A percentile compares a stretch with the other conserved stretches of the same genome.
Conservation (phyloP, 2,797 vertebrate genomes). For the Pangasius djambal region DNA sequence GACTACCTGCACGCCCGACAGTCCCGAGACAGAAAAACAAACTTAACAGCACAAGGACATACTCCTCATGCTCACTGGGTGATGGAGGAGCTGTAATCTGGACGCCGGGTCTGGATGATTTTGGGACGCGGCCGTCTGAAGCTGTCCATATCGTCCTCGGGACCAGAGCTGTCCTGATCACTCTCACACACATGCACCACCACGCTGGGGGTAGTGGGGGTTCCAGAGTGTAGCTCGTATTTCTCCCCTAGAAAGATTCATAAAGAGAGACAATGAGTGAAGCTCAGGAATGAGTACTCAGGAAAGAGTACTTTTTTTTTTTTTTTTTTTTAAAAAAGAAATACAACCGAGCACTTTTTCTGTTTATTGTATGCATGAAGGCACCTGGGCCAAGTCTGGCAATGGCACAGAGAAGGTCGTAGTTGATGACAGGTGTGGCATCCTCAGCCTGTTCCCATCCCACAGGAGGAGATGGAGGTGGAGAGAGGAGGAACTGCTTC, state of each 20-base stretch:
- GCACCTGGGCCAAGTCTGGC: conserved; percentile 92
- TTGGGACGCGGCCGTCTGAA: conserved; percentile 80
- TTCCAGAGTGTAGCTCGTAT: conserved; percentile 92
- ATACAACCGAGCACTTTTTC: neutral
- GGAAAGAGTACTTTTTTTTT: neutral
- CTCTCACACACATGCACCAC: conserved; percentile 94
- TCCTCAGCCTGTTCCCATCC: conserved; percentile 91
- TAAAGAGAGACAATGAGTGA: neutral
- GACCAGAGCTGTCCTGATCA: conserved; percentile 77
- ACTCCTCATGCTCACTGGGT: conserved; percentile 77
- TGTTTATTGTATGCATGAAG: neutral
- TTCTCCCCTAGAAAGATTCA: conserved; percentile 80
- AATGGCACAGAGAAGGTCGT: conserved; percentile 93
- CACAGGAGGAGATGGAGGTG: conserved; percentile 90
- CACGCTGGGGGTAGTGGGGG: conserved; percentile 93
- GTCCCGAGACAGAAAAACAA: conserved; percentile 51
- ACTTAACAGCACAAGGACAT: conserved; percentile 37
- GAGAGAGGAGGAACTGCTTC: conserved; percentile 95
- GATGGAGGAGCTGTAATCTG: conserved; percentile 80
- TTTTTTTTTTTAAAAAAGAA: neutral
- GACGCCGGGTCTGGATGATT: conserved; percentile 91
- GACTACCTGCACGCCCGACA: conserved; percentile 43
- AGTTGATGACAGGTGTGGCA: conserved; percentile 90
- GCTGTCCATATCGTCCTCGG: conserved; percentile 73
- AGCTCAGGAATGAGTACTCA: neutral